Base-by-base conservation (phyloP, 2,797 vertebrate genomes). In the Crax fasciolata region DNA sequence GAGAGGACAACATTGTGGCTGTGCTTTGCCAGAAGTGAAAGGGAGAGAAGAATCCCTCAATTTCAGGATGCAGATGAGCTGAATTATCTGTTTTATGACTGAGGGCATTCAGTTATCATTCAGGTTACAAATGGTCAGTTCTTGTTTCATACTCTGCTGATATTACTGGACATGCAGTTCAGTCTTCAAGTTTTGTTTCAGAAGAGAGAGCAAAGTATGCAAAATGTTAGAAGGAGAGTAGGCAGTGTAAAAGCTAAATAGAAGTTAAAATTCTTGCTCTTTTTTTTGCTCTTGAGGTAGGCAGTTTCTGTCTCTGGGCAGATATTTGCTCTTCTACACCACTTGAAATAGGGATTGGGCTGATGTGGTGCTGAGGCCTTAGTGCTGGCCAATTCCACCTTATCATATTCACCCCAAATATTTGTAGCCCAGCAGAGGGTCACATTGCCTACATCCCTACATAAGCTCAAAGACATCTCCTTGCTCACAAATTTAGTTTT, bases 401-500 rank as follows among this genome's bases (percentile, higher is more conserved):
- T 82, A 82, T 82, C 67, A 18, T 87, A 54, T 63, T 94, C 0
- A 0, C 63, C 76, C 63, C 79, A 84, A 74, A 44, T 84, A 57
- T 93, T 93, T 94, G 59, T 61, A 84, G 46, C n/a, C 54, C 61
- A 89, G 80, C 52, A 84, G 82, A 46, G 27, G 86, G 46, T 82
- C 67, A 68, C 48, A 18, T 49, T 79, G 85, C 85, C 92, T 59
- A 54, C 71, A 96, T 65, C 38, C 21, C 25, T 3, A 0, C 13
- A 67, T 16, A 74, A 91, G 68, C 61, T 94, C 44, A 70, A 76
- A 79, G 67, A n/a, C 52, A 79, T 57, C 78, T 93, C 67, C 46
- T 79, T 84, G 71, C 87, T 94, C 73, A 54, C 74, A 87, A 91
- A 90, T 94, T 79, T 77, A 89, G 83, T 84, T 90, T 94, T 93